These are phyloP conservation scores for Acanthosepion lycidas DNA, from an alignment of 2,888 invertebrate species.

Conservation along the genomic window DNA sequence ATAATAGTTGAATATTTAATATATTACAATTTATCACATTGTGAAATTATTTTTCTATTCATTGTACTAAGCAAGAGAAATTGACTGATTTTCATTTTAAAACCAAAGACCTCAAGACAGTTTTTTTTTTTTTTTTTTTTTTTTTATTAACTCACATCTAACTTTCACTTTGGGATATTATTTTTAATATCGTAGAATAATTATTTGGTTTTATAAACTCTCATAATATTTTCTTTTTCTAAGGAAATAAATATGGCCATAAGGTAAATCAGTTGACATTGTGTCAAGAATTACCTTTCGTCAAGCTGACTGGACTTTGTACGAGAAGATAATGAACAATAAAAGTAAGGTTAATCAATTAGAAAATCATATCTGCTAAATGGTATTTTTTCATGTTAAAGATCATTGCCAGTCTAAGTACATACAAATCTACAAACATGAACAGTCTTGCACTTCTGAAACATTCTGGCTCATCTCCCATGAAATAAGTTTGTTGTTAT, in stretches of 20 bases:
- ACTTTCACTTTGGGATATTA: no score
- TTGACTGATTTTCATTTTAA: no score
- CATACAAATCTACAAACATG: neutral
- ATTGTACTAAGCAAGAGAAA: no score
- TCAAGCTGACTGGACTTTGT: neutral
- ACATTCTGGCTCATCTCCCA: neutral
- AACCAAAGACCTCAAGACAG: no score
- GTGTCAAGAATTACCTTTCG: neutral
- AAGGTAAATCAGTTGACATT: neutral
- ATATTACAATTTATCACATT: no score
- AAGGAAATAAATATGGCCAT: neutral
- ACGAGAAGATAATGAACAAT: neutral
- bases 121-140: no score
- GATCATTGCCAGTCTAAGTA: neutral
- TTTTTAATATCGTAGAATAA: neutral
- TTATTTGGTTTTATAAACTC: neutral
- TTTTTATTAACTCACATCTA: no score
- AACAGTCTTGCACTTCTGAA: neutral
- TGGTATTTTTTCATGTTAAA: neutral
- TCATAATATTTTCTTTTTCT: neutral
- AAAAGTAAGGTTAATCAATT: neutral
- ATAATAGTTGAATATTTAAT: no score
- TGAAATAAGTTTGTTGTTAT: neutral
- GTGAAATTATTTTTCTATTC: no score
- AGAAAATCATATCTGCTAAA: constrained; percentile 1